Conservation (phyloP, 2,113 vertebrate genomes). For the Ahaetulla prasina region DNA sequence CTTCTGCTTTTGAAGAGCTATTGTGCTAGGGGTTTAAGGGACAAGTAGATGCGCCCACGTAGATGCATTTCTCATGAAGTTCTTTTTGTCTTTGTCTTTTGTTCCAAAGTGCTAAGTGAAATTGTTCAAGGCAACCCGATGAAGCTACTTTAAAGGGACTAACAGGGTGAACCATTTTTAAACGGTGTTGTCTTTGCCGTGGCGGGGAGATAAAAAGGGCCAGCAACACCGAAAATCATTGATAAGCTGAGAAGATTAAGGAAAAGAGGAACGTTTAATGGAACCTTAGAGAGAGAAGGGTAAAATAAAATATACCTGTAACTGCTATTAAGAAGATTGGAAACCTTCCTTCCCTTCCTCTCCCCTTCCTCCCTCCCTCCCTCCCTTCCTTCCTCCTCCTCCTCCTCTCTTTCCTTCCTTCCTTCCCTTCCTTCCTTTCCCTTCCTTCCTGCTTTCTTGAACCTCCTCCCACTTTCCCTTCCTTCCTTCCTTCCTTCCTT, state of each 20-base stretch:
- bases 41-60: conserved; percentile 23
- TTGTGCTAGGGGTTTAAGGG: conserved; percentile 23
- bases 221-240: neutral
- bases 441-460: too few species aligned
- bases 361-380: too few species aligned
- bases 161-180: conserved; percentile 38
- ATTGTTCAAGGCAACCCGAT: conserved; percentile 52
- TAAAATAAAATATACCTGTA: neutral
- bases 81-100: conserved; percentile 35
- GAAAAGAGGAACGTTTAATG: neutral
- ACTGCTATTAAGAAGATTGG: neutral
- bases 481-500: too few species aligned
- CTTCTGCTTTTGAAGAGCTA: conserved; percentile 36
- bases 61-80: neutral
- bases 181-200: neutral
- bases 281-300: neutral
- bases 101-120: conserved; percentile 46
- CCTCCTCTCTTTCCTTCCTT: too few species aligned
- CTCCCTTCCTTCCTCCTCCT: neutral
- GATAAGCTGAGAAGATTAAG: neutral
- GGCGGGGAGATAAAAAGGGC: conserved; percentile 31
- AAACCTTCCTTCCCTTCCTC: neutral
- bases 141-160: conserved; percentile 38
- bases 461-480: too few species aligned
- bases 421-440: too few species aligned